Evolutionary conservation across 2,888 invertebrate species (phyloP).

Genomic region (Nomada fucata): DNA sequence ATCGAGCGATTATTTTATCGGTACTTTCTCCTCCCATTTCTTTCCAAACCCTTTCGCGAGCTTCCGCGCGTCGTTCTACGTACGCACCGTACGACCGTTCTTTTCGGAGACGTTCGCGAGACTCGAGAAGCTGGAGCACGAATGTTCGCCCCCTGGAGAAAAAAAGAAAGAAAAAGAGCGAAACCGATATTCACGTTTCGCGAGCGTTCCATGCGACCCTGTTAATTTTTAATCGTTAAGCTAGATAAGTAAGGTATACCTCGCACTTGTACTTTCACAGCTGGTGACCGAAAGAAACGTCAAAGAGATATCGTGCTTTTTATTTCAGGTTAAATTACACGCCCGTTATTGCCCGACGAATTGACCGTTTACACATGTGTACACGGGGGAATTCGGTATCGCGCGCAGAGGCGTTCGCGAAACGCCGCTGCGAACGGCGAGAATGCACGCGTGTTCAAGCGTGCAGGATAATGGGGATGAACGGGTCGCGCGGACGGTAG

Average conservation of each 20-base stretch:
- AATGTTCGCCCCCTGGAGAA: neutral
- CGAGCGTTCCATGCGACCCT: slow-evolving; percentile 19
- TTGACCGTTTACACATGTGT: neutral
- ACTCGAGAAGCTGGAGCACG: slow-evolving; percentile 6
- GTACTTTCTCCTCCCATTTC: neutral
- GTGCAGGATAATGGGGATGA: slow-evolving; percentile 2
- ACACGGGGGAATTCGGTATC: neutral
- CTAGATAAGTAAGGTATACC: slow-evolving; percentile 25
- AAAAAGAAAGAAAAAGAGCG: no score
- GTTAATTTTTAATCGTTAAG: slow-evolving; percentile 34
- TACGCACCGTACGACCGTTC: neutral
- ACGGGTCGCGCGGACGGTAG: neutral
- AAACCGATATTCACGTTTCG: neutral
- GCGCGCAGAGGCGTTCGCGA: neutral
- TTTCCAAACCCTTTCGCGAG: neutral
- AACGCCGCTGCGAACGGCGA: neutral
- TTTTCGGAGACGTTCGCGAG: neutral
- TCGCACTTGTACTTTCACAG: slow-evolving; percentile 61
- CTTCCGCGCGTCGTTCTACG: neutral
- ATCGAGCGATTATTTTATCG: neutral
- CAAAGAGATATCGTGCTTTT: neutral
- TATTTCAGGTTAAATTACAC: neutral
- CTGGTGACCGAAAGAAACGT: slow-evolving; percentile 29
- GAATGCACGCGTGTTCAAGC: neutral
- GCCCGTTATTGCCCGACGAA: neutral